A percentile compares a stretch with the other conserved stretches of the same genome.
These are phyloP conservation scores for Hoplostethus mediterraneus DNA, from an alignment of 2,797 vertebrate genomes.

Conservation along the genomic window DNA sequence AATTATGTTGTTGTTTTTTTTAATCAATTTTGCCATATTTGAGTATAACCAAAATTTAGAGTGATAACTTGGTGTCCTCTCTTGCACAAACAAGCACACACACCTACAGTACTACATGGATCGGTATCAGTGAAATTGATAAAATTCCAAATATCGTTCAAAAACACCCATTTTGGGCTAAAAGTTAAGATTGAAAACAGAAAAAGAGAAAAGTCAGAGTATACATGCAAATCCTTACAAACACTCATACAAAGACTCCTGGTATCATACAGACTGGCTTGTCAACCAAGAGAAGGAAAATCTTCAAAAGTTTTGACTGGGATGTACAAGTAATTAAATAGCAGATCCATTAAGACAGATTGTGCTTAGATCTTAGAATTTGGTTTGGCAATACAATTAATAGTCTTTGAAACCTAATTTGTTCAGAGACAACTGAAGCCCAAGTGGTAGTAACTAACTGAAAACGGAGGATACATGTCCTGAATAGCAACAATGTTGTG, in stretches of 20 bases:
- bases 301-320: conserved; percentile 68
- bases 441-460: conserved; percentile 20
- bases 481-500: conserved; percentile 4
- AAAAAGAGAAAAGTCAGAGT: conserved; percentile 62
- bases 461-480: conserved; percentile 15
- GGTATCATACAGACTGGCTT: conserved; percentile 83
- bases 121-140: conserved; percentile 72
- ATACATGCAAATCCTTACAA: conserved; percentile 82
- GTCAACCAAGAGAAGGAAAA: conserved; percentile 72
- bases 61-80: conserved; percentile 59
- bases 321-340: conserved; percentile 68
- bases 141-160: conserved; percentile 70
- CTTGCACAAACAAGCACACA: conserved; percentile 63
- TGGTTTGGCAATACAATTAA: conserved; percentile 44
- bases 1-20: neutral
- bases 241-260: conserved; percentile 66
- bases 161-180: conserved; percentile 66
- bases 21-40: conserved; percentile 49
- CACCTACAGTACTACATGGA: conserved; percentile 74
- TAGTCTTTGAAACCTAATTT: conserved; percentile 21
- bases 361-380: conserved; percentile 76
- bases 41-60: conserved; percentile 47
- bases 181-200: conserved; percentile 69
- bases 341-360: conserved; percentile 68
- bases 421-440: conserved; percentile 17